A percentile compares a stretch with the other conserved stretches of the same genome.
Conservation (phyloP, 1,140 invertebrate species). For the Formica selysi region DNA sequence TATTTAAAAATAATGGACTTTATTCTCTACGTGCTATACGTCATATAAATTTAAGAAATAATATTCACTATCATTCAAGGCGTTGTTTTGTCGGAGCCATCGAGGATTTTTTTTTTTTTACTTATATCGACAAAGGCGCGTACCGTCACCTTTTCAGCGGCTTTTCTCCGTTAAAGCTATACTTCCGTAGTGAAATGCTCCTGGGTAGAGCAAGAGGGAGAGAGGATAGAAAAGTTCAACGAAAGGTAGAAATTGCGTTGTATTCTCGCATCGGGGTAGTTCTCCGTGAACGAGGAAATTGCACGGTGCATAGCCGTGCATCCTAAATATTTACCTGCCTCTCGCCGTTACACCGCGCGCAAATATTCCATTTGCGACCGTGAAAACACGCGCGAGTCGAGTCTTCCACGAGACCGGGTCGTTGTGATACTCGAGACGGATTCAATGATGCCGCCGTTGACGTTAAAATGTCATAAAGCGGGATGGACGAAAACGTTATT, state of each 20-base stretch:
- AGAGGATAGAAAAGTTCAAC: slow-evolving; percentile 59
- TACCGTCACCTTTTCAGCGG: not conserved
- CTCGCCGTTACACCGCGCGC: slow-evolving; percentile 71
- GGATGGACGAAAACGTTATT: slow-evolving; percentile 47
- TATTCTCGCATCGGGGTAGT: slow-evolving; percentile 56
- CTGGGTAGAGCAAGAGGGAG: not conserved
- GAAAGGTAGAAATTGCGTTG: slow-evolving; percentile 70
- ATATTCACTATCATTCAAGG: not conserved
- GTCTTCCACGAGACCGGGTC: slow-evolving; percentile 30
- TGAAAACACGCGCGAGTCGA: slow-evolving; percentile 69
- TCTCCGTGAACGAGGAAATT: slow-evolving; percentile 67
- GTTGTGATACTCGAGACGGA: slow-evolving; percentile 44
- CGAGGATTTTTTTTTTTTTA: slow-evolving; percentile 19
- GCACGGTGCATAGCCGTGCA: slow-evolving; percentile 65
- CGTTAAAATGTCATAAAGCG: slow-evolving; percentile 62
- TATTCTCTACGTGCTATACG: not conserved
- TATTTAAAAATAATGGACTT: not conserved
- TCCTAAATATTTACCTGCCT: slow-evolving; percentile 76
- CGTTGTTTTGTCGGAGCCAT: no score
- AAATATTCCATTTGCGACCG: slow-evolving; percentile 73
- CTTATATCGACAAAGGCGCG: not conserved
- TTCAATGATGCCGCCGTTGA: slow-evolving; percentile 57
- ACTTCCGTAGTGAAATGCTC: slow-evolving; percentile 3
- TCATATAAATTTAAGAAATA: slow-evolving; percentile 12
- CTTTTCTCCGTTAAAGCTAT: slow-evolving; percentile 50